Conservation (phyloP, 2,888 invertebrate species). For the Aphodius granarius region DNA sequence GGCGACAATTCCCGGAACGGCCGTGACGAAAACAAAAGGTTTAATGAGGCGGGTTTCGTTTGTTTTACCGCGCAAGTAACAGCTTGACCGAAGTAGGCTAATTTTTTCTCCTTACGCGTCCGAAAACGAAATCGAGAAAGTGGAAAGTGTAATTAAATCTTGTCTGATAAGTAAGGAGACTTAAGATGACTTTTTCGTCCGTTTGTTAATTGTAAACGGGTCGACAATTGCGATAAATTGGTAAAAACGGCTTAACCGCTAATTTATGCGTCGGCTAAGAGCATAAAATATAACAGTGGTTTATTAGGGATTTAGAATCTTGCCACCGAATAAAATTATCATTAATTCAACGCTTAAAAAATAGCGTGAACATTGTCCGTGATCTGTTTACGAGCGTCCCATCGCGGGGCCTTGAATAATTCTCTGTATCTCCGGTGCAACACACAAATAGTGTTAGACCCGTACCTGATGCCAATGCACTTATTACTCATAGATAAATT, state of each 20-base stretch:
- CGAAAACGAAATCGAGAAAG: neutral
- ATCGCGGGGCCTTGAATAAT: neutral
- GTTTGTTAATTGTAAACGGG: too few relatives aligned
- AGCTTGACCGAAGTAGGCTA: neutral
- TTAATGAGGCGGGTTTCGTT: neutral
- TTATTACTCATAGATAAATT: neutral
- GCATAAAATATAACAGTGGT: neutral
- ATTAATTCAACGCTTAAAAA: conserved; percentile 11
- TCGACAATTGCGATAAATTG: neutral
- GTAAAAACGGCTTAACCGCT: neutral
- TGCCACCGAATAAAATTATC: conserved; percentile 14
- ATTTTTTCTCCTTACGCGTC: neutral
- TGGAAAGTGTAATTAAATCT: neutral
- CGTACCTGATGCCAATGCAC: neutral
- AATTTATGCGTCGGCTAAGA: neutral
- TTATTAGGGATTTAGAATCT: conserved; percentile 13
- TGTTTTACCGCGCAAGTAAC: neutral
- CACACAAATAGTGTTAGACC: neutral
- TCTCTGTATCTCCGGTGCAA: neutral
- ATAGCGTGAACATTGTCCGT: conserved; percentile 10
- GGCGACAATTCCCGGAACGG: neutral
- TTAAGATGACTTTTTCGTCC: too few relatives aligned
- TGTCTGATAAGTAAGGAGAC: neutral
- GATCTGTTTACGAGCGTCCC: conserved; percentile 1
- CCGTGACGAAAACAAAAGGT: neutral